Conservation (phyloP, 2,888 invertebrate genomes). For the Scaptomyza reducta region DNA sequence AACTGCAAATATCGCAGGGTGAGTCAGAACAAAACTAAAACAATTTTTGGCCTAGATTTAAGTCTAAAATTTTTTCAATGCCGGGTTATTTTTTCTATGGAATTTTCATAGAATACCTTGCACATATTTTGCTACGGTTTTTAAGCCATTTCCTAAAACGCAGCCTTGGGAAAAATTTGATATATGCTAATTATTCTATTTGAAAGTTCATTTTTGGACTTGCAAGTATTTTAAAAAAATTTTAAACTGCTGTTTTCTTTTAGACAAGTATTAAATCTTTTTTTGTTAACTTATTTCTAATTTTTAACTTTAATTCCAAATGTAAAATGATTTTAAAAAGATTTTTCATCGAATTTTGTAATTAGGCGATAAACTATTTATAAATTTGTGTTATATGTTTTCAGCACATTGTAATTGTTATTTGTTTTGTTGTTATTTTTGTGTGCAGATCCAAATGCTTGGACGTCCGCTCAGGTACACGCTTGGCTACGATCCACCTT, state of each 20-base stretch:
- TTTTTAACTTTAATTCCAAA: no score
- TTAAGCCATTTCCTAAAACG: neutral
- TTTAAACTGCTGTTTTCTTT: no score
- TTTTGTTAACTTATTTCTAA: no score
- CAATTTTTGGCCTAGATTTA: neutral
- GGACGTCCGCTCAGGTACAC: constrained; percentile 93
- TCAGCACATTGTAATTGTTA: neutral
- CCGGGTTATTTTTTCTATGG: neutral
- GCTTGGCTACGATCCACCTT: constrained; percentile 95
- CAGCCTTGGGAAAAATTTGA: neutral
- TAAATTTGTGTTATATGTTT: neutral
- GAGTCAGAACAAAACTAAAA: constrained; percentile 82
- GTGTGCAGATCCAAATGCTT: constrained; percentile 93
- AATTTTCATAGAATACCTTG: neutral
- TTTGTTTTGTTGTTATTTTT: neutral
- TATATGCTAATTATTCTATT: neutral
- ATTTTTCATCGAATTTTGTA: no score
- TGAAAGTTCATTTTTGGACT: no score
- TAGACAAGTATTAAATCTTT: no score
- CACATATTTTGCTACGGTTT: neutral
- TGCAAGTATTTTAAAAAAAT: no score
- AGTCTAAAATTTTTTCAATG: neutral
- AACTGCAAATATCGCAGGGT: constrained; percentile 95
- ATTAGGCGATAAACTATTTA: no score
- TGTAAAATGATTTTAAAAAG: no score